These are phyloP conservation scores for Eciton burchellii DNA, from an alignment of 1,140 invertebrate genomes.

Conservation along the genomic window DNA sequence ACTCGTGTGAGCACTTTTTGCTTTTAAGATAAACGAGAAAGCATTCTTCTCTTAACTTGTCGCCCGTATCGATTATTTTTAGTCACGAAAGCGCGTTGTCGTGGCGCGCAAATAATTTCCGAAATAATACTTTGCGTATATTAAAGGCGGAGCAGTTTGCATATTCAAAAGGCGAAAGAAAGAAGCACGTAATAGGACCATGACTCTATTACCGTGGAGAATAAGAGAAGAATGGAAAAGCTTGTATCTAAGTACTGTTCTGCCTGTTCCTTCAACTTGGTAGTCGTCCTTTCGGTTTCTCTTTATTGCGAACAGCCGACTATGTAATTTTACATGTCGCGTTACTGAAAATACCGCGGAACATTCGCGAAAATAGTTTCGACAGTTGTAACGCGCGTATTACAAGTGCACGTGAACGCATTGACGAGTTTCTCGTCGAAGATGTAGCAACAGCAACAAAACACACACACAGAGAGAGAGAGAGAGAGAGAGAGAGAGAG, in stretches of 20 bases:
- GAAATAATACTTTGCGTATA: conserved; percentile 32
- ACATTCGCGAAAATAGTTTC: conserved; percentile 6
- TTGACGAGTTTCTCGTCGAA: neutral
- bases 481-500: no score
- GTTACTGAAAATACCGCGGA: conserved; percentile 10
- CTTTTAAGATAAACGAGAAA: neutral
- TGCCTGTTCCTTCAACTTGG: conserved; percentile 30
- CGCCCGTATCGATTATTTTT: neutral
- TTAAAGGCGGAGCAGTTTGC: conserved; percentile 14
- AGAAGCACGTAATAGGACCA: conserved; percentile 41
- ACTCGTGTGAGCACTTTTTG: neutral
- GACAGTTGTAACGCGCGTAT: neutral
- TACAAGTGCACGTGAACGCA: neutral
- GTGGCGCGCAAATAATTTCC: neutral
- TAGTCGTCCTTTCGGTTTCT: conserved; percentile 20
- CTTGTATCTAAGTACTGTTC: conserved; percentile 32
- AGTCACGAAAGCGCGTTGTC: neutral
- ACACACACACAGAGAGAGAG: no score
- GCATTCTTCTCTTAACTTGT: conserved; percentile 7
- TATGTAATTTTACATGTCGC: conserved; percentile 43
- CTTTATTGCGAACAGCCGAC: neutral
- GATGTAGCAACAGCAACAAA: neutral
- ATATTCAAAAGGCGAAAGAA: conserved; percentile 26
- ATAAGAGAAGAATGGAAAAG: conserved; percentile 34
- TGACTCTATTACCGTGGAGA: neutral